Percentiles rank a stretch among this genome's conserved stretches.
Conservation (phyloP, 2,888 invertebrate species). For the Nasonia oneida region DNA sequence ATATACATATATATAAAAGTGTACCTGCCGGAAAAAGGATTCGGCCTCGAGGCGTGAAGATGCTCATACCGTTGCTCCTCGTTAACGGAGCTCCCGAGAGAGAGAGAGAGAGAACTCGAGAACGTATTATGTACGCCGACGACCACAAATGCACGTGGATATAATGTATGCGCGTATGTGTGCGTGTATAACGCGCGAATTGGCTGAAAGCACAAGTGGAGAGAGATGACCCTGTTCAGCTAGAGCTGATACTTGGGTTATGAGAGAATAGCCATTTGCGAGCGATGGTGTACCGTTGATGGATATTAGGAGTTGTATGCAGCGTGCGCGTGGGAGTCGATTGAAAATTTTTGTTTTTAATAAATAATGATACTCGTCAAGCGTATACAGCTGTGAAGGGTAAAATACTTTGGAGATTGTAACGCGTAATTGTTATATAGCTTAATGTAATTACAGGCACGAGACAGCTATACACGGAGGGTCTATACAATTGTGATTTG, state of each 20-base stretch:
- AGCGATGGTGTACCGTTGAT: not conserved
- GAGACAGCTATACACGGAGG: not conserved
- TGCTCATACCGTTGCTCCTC: conserved; percentile 41
- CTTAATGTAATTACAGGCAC: not conserved
- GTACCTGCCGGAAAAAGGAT: conserved; percentile 10
- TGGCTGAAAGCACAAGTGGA: conserved; percentile 1
- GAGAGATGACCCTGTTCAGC: not conserved
- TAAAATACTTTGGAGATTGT: too few relatives aligned
- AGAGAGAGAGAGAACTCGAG: too few relatives aligned
- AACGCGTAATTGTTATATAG: too few relatives aligned
- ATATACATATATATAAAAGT: too few relatives aligned
- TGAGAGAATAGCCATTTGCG: not conserved
- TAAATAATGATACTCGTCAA: too few relatives aligned
- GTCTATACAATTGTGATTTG: conserved; percentile 1
- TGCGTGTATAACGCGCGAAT: not conserved
- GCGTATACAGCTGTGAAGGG: too few relatives aligned
- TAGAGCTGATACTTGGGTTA: not conserved
- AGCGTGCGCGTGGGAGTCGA: too few relatives aligned
- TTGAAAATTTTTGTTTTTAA: too few relatives aligned
- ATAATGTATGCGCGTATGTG: not conserved
- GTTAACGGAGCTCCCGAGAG: conserved; percentile 6
- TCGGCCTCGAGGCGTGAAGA: conserved; percentile 11
- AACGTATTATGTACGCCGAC: not conserved
- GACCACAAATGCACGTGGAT: not conserved
- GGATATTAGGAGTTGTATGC: not conserved